Conservation (phyloP, 2,797 vertebrate species). For the Myoxocephalus aenaeus region DNA sequence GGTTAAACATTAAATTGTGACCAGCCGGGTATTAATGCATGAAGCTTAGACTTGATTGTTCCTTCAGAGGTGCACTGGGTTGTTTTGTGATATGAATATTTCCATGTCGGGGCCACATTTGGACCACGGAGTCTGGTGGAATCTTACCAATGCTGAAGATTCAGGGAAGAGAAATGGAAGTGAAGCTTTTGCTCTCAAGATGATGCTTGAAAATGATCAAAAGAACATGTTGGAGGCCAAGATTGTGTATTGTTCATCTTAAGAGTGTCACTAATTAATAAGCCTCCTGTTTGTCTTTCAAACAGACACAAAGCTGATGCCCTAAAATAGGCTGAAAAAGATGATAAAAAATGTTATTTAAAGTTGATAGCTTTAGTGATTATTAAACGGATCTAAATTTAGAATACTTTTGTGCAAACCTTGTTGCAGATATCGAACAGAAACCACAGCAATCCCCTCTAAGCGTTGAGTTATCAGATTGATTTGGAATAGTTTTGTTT, state of each 20-base stretch:
- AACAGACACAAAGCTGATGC: not conserved
- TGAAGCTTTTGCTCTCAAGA: constrained; percentile 40
- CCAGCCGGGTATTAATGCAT: constrained; percentile 18
- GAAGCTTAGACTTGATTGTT: not conserved
- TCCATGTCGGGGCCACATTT: constrained; percentile 4
- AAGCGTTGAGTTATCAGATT: not conserved
- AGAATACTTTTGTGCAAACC: not conserved
- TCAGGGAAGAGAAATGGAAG: constrained; percentile 27
- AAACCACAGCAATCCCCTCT: not conserved
- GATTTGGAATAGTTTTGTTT: no score
- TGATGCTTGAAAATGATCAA: constrained; percentile 78
- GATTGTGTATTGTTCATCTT: constrained; percentile 42
- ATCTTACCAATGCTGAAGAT: constrained; percentile 19
- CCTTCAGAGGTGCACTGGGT: not conserved
- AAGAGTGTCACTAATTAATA: constrained; percentile 28
- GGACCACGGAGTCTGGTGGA: constrained; percentile 16
- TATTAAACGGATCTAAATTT: constrained; percentile 6
- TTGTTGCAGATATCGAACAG: not conserved
- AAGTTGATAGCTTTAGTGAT: constrained; percentile 3
- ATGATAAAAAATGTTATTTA: not conserved
- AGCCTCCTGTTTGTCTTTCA: constrained; percentile 26
- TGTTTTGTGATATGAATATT: constrained; percentile 14
- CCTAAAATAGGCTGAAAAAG: not conserved
- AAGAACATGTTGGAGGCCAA: constrained; percentile 41
- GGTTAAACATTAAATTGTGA: not conserved